Conservation (phyloP, 2,113 vertebrate genomes). For the Copsychus sechellarum region DNA sequence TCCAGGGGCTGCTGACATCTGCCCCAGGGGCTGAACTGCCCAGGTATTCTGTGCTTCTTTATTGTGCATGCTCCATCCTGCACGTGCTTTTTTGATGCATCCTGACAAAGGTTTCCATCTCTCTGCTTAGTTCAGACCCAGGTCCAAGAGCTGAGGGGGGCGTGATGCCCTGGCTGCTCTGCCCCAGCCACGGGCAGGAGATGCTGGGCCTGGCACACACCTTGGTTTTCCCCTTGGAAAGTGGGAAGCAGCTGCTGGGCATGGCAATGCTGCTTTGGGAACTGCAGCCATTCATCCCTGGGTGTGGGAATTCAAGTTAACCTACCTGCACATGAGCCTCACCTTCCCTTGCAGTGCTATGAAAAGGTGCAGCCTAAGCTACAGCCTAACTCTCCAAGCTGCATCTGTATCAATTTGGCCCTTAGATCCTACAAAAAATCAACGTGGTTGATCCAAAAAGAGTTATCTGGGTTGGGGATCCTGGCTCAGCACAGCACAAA, state of each 20-base stretch:
- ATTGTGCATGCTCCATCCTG: not conserved
- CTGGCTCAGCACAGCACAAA: not conserved
- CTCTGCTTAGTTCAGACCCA: not conserved
- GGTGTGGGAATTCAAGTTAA: not conserved
- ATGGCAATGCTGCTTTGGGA: not conserved
- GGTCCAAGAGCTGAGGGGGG: not conserved
- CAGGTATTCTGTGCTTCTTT: not conserved
- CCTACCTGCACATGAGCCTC: not conserved
- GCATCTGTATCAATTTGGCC: not conserved
- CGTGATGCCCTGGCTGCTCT: not conserved
- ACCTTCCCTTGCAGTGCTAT: not conserved
- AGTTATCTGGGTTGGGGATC: slow-evolving; percentile 4
- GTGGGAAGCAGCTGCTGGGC: not conserved
- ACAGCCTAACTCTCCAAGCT: not conserved
- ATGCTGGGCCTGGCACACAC: not conserved
- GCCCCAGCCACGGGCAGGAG: not conserved
- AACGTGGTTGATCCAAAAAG: not conserved
- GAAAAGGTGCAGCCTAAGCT: not conserved
- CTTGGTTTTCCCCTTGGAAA: not conserved
- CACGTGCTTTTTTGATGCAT: not conserved
- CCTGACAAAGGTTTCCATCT: not conserved
- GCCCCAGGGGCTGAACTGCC: not conserved
- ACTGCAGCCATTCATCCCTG: not conserved
- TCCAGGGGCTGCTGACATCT: not conserved
- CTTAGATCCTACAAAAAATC: not conserved